A percentile compares a stretch with the other conserved stretches of the same genome.
phyloP scores from a whole-genome alignment of 2,797 vertebrate genomes.

The Amniataba percoides region DNA sequence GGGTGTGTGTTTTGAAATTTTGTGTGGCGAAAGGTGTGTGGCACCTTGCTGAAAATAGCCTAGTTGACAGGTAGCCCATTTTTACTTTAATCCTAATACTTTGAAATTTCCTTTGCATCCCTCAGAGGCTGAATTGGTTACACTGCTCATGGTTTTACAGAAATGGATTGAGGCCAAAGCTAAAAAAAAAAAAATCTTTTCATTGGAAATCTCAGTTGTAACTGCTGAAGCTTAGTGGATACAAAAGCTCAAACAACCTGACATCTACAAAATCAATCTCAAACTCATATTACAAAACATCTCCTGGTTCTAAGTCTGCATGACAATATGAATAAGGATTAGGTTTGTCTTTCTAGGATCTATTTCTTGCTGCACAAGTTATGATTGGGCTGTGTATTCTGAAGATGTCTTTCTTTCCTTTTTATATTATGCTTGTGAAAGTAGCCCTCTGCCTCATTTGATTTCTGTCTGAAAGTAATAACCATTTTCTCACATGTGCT shows the following conservation, averaged over 20 bases:
- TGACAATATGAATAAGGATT: conserved; percentile 10
- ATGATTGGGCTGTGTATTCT: conserved; percentile 1
- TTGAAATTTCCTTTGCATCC: conserved; percentile 6
- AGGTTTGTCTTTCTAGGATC: not conserved
- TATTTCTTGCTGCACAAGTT: conserved; percentile 10
- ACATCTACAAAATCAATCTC: conserved; percentile 11
- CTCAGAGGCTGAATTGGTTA: conserved; percentile 26
- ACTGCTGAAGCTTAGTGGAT: conserved; percentile 12
- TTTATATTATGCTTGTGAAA: conserved; percentile 13
- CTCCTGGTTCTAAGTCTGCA: conserved; percentile 3
- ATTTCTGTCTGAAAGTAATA: conserved; percentile 5
- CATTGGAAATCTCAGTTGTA: conserved; percentile 12
- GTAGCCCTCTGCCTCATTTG: not conserved
- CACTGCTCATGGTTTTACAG: conserved; percentile 29
- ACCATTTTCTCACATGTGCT: not conserved
- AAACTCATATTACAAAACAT: conserved; percentile 27
- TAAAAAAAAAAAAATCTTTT: not conserved
- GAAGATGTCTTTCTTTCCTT: not conserved
- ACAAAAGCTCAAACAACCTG: conserved; percentile 27
- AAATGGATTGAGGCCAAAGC: conserved; percentile 35
- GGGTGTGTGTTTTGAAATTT: not conserved
- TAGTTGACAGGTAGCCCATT: conserved; percentile 25
- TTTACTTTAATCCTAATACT: conserved; percentile 38
- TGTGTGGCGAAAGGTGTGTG: conserved; percentile 19
- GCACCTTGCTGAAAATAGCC: conserved; percentile 27